Evolutionary conservation across 2,113 vertebrate species (phyloP).

Genomic region (Ciconia stormi): DNA sequence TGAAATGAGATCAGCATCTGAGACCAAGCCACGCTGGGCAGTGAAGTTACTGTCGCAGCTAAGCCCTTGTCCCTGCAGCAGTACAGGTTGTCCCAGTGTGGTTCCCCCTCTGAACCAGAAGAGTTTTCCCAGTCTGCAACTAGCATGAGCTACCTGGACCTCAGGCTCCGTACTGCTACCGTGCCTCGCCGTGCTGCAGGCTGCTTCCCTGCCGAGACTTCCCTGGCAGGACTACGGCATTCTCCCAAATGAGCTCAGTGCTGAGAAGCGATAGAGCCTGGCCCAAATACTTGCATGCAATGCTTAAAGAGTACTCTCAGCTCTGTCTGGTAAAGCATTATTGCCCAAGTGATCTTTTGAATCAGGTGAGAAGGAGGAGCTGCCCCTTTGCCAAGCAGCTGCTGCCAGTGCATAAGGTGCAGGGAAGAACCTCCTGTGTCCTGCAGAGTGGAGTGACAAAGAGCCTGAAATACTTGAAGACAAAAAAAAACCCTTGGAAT

Average conservation of each 20-base stretch:
- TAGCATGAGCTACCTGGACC: not conserved
- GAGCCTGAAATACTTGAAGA: not conserved
- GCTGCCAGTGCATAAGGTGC: not conserved
- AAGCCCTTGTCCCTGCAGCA: not conserved
- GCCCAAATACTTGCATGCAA: not conserved
- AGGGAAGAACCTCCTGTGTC: not conserved
- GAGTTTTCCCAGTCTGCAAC: not conserved
- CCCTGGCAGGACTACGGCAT: not conserved
- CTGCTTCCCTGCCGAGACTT: not conserved
- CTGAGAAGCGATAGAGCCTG: not conserved
- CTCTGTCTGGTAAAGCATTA: not conserved
- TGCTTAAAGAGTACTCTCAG: not conserved
- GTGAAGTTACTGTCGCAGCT: not conserved
- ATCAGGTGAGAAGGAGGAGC: not conserved
- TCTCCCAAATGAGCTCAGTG: not conserved
- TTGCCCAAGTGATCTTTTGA: not conserved
- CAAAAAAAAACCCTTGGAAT: not conserved
- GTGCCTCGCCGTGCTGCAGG: not conserved
- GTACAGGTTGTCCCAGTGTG: not conserved
- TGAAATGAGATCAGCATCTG: not conserved
- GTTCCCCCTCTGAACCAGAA: not conserved
- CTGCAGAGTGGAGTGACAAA: not conserved
- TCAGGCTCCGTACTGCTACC: not conserved
- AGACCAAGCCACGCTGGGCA: rapidly evolving
- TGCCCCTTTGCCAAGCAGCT: not conserved